Percentiles rank a stretch among this genome's conserved stretches.
phyloP scores from a whole-genome alignment of 2,797 vertebrate genomes.

The Hippopotamyrus pictus region DNA sequence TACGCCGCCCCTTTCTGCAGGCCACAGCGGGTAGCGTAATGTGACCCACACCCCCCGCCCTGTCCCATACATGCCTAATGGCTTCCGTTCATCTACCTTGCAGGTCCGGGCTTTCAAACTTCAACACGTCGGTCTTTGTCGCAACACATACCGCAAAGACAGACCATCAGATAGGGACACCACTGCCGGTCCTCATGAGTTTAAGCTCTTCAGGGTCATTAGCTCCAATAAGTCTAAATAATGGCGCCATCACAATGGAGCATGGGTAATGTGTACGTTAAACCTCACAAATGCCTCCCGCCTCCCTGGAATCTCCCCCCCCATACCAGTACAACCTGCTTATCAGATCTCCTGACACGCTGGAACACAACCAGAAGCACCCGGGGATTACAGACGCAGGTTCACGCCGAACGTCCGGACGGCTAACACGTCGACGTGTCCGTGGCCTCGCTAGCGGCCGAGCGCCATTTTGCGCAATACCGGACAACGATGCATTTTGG shows the following conservation, averaged over 20 bases:
- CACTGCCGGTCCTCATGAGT: neutral
- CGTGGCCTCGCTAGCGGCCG: neutral
- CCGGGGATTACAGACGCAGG: neutral
- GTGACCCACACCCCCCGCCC: neutral
- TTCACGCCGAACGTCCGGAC: neutral
- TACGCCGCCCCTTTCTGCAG: neutral
- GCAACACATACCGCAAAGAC: neutral
- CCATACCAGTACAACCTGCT: slow-evolving; percentile 20
- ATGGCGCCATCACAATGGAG: neutral
- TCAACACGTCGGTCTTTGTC: neutral
- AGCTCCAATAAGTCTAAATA: neutral
- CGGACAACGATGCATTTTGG: neutral
- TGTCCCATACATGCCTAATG: neutral
- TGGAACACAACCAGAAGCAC: neutral
- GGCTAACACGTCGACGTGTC: too few species aligned
- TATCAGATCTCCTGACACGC: slow-evolving; percentile 9
- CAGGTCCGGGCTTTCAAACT: neutral
- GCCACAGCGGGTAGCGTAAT: neutral
- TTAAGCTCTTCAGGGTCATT: neutral
- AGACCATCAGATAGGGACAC: neutral
- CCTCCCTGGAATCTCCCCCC: neutral
- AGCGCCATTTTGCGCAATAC: neutral
- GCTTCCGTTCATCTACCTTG: neutral
- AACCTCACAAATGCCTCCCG: neutral
- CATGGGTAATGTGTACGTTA: neutral